These are phyloP conservation scores for Hippocampus abdominalis DNA, from an alignment of 2,113 vertebrate species.

Conservation along the genomic window DNA sequence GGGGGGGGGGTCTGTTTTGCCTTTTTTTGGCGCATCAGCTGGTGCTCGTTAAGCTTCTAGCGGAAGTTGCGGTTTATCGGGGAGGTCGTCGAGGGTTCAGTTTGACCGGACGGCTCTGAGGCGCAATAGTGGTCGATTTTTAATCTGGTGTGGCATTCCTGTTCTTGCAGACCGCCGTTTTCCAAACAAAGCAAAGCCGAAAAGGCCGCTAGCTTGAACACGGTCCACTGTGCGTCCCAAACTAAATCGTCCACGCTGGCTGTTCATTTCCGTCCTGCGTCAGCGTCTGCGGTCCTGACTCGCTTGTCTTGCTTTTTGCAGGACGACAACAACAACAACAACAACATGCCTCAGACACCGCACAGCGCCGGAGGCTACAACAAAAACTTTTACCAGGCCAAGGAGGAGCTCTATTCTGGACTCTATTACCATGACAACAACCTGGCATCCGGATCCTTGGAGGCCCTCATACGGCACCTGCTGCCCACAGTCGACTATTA, in stretches of 20 bases:
- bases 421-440: slow-evolving; percentile 87
- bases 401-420: slow-evolving; percentile 79
- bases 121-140: not conserved
- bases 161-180: slow-evolving; percentile 18
- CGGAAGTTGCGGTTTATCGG: not conserved
- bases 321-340: slow-evolving; percentile 82
- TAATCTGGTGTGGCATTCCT: not conserved
- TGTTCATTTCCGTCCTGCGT: slow-evolving; percentile 30
- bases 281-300: slow-evolving; percentile 13
- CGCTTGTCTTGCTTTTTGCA: slow-evolving; percentile 34
- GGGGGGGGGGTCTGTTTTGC: not conserved
- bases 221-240: slow-evolving; percentile 12
- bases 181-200: slow-evolving; percentile 29
- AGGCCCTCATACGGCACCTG: slow-evolving; percentile 90
- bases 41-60: not conserved
- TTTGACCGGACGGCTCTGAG: not conserved
- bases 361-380: slow-evolving; percentile 82
- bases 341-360: slow-evolving; percentile 88
- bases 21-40: not conserved
- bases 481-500: slow-evolving; percentile 89
- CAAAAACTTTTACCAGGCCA: slow-evolving; percentile 81
- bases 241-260: slow-evolving; percentile 24
- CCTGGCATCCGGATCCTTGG: slow-evolving; percentile 88
- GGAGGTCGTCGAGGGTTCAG: slow-evolving; percentile 7
- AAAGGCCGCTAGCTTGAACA: slow-evolving; percentile 17